These are phyloP conservation scores for Caligus rogercresseyi DNA, from an alignment of 1,140 invertebrate species.

Conservation along the genomic window DNA sequence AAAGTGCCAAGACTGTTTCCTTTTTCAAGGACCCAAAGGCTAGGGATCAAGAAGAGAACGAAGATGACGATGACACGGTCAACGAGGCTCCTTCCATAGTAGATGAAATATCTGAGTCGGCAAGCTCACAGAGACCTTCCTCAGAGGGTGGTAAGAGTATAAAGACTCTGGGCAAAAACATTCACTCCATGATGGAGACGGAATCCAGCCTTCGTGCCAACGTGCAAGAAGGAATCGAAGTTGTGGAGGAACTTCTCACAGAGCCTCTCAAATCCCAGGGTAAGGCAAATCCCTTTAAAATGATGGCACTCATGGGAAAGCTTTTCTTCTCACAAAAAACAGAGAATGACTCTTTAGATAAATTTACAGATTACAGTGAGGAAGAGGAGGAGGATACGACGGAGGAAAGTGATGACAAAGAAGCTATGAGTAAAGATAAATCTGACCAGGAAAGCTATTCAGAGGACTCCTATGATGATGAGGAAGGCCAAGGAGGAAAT, in stretches of 20 bases:
- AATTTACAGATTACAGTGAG: neutral
- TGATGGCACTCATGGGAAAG: neutral
- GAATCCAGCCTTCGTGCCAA: neutral
- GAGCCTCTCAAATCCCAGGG: neutral
- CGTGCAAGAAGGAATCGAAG: neutral
- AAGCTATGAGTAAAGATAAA: no score
- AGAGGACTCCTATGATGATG: no score
- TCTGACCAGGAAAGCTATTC: no score
- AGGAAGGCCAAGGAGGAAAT: no score
- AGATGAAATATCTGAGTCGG: neutral
- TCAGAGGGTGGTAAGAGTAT: neutral
- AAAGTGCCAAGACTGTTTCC: neutral
- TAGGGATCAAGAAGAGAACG: neutral
- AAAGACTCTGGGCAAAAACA: neutral
- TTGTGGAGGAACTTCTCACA: no score
- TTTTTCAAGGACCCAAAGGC: neutral
- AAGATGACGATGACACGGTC: neutral
- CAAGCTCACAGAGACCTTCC: no score
- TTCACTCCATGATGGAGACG: neutral
- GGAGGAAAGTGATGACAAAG: neutral
- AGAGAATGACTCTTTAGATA: neutral
- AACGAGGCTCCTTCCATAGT: neutral
- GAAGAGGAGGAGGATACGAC: neutral
- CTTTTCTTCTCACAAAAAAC: neutral
- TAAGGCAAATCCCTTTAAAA: neutral